Evolutionary conservation across 2,888 invertebrate genomes (phyloP), one percentile per base, ranked within the genome.

Genomic region (Lymantria dispar): DNA sequence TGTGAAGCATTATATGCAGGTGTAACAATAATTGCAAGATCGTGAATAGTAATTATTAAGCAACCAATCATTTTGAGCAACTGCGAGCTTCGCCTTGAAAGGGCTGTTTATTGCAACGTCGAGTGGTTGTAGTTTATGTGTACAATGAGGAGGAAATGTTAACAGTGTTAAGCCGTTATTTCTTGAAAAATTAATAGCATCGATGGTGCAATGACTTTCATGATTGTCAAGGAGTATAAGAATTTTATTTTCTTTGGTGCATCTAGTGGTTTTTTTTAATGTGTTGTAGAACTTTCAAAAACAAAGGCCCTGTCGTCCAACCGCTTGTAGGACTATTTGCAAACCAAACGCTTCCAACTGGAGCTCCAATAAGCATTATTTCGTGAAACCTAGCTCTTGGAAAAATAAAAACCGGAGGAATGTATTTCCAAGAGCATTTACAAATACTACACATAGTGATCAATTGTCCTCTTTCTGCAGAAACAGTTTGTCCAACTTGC

Each of bases 241-340:
- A 31, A 57, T 53, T 42, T 29, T 40, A n/a, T 56, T 43, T 9
- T 63, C 60, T 54, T 60, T 68, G 30, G 52, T 50, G 42, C 58
- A 64, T 52, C 58, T 65, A 11, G 54, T 58, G 33, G 43, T 29
- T 45, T 54, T 54, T n/a, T 56, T 50, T 13, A 11, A 53, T 48
- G 33, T 59, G 54, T 49, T 56, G 43, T 3, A 71, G 56, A 44
- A 68, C 62, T 55, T 71, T 64, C 1, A 72, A 12, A 62, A 72
- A 72, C 29, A 74, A n/a, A n/a, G 60, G 47, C n/a, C 56, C 62
- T 7, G 67, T 74, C 68, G 70, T 72, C 72, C 72, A 72, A 7
- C 68, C 68, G 49, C 66, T 70, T 8, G 36, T 63, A 14, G 69
- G 64, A 47, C 58, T 68, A 45, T 70, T 73, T 8, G 63, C 68